These are phyloP conservation scores for Gambelia wislizenii DNA, from an alignment of 2,797 vertebrate species.

Conservation along the genomic window DNA sequence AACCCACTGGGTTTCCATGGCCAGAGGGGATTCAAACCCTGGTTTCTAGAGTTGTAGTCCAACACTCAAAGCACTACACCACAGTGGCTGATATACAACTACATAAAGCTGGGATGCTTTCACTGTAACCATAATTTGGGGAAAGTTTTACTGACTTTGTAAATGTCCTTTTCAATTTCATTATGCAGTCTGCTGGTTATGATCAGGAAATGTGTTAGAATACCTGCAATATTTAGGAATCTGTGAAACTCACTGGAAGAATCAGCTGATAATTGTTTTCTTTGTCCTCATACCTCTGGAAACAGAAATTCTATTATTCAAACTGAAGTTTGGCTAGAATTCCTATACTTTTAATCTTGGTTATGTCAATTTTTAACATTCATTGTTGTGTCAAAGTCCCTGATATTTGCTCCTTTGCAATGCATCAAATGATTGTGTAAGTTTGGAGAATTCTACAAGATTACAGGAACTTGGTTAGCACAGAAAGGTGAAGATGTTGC, in stretches of 20 bases:
- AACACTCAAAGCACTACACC: too few species aligned
- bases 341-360: neutral
- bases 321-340: neutral
- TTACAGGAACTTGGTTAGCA: neutral
- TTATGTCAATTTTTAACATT: neutral
- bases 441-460: neutral
- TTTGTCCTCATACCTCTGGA: neutral
- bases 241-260: neutral
- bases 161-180: neutral
- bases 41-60: too few species aligned
- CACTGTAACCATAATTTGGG: neutral
- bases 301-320: neutral
- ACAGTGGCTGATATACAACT: too few species aligned
- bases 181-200: neutral
- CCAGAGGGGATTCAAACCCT: too few species aligned
- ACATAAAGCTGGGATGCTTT: neutral
- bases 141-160: neutral
- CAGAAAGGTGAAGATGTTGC: neutral
- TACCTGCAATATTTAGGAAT: neutral
- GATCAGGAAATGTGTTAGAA: neutral
- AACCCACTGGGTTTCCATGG: too few species aligned
- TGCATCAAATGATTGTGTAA: neutral
- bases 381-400: neutral
- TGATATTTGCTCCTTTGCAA: neutral
- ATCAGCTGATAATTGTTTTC: neutral